phyloP scores from a whole-genome alignment of 2,797 vertebrate species.

The Acanthopagrus latus region DNA sequence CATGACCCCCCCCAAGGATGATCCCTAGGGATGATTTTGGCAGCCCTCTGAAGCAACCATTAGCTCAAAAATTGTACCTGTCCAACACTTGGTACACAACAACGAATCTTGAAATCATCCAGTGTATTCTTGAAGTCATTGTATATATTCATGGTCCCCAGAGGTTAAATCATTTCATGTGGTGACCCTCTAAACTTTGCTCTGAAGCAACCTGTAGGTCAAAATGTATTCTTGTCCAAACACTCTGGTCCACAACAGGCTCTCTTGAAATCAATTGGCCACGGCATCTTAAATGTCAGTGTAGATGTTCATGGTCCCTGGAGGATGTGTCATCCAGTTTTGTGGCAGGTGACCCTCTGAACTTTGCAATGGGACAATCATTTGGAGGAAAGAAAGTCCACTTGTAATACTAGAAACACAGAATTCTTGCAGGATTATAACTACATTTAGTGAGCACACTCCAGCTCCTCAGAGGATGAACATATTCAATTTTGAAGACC shows the following conservation, averaged over 20 bases:
- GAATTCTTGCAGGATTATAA: background rate
- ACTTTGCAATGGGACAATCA: background rate
- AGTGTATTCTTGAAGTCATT: background rate
- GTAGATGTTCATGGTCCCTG: background rate
- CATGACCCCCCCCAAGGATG: background rate
- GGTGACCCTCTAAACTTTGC: background rate
- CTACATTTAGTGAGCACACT: background rate
- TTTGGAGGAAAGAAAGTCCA: too few species aligned
- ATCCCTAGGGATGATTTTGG: background rate
- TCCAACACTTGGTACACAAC: background rate
- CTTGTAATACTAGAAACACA: background rate
- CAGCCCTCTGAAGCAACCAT: background rate
- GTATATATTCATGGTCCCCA: background rate
- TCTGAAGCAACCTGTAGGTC: background rate
- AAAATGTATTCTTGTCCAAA: background rate
- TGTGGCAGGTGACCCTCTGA: background rate
- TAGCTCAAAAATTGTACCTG: background rate
- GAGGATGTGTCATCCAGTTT: background rate
- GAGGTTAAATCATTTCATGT: background rate
- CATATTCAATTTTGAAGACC: background rate
- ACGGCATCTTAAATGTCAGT: background rate
- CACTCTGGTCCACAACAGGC: background rate
- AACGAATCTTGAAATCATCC: background rate
- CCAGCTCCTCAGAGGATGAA: slow-evolving; percentile 2
- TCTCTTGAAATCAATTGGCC: background rate